Conservation (phyloP, 2,888 invertebrate species). For the Trissoscelio sp. region DNA sequence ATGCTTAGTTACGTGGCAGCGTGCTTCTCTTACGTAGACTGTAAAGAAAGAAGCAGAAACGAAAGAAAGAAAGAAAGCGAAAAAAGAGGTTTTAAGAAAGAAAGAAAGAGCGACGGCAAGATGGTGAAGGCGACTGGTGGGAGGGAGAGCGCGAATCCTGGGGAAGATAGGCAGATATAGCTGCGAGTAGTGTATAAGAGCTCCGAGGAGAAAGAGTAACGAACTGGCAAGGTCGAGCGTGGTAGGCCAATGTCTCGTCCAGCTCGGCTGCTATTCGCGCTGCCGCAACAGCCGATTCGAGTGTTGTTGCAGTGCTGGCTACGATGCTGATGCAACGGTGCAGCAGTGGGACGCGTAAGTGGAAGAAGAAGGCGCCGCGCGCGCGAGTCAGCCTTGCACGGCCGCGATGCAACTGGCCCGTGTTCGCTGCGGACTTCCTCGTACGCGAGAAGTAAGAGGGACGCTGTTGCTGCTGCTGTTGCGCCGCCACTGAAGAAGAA, state of each 20-base stretch:
- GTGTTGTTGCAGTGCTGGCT: slow-evolving; percentile 61
- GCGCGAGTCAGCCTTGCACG: slow-evolving; percentile 80
- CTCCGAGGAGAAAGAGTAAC: slow-evolving; percentile 80
- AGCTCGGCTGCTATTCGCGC: slow-evolving; percentile 68
- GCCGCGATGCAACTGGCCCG: slow-evolving; percentile 77
- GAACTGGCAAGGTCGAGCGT: slow-evolving; percentile 83
- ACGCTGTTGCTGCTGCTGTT: slow-evolving; percentile 47
- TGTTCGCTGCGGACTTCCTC: slow-evolving; percentile 71
- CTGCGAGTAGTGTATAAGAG: slow-evolving; percentile 78
- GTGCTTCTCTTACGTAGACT: slow-evolving; percentile 69
- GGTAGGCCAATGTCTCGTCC: slow-evolving; percentile 83
- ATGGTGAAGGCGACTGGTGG: slow-evolving; percentile 50
- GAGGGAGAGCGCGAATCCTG: slow-evolving; percentile 58
- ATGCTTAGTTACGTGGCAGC: slow-evolving; percentile 69
- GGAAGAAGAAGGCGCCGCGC: too few relatives aligned
- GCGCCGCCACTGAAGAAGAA: slow-evolving; percentile 39
- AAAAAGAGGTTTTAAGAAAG: slow-evolving; percentile 68
- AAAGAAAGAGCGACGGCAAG: slow-evolving; percentile 48
- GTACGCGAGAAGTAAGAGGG: slow-evolving; percentile 74
- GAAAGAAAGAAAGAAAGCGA: slow-evolving; percentile 63
- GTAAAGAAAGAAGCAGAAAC: slow-evolving; percentile 37
- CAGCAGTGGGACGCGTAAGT: slow-evolving; percentile 61
- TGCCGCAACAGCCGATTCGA: slow-evolving; percentile 53
- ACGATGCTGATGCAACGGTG: slow-evolving; percentile 75
- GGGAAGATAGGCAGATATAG: slow-evolving; percentile 72